Conservation (phyloP, 2,797 vertebrate genomes). For the Gephyroberyx darwinii region DNA sequence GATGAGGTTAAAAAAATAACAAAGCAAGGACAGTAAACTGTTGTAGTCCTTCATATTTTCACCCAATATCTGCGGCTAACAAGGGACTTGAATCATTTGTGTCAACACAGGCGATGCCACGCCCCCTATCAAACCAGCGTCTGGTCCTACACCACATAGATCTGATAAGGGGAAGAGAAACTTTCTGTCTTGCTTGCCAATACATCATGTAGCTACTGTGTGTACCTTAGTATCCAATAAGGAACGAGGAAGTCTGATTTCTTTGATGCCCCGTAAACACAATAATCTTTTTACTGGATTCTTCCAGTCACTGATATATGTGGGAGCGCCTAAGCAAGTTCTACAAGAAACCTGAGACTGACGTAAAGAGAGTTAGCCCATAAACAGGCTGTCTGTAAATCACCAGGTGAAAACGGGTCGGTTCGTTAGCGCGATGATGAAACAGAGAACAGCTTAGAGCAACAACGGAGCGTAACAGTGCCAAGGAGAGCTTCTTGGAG, state of each 20-base stretch:
- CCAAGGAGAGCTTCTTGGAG: conserved; percentile 36
- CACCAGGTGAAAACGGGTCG: conserved; percentile 19
- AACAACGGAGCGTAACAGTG: conserved; percentile 20
- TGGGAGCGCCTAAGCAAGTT: conserved; percentile 28
- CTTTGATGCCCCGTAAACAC: conserved; percentile 26
- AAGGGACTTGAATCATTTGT: too few species aligned
- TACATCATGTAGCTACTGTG: background rate
- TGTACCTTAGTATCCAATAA: background rate
- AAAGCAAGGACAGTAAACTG: too few species aligned
- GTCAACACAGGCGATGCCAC: too few species aligned
- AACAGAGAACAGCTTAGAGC: conserved; percentile 27
- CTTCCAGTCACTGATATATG: background rate
- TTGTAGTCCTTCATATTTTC: too few species aligned
- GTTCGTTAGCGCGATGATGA: conserved; percentile 38
- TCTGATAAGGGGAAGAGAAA: background rate
- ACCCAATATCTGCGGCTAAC: too few species aligned
- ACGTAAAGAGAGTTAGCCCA: conserved; percentile 23
- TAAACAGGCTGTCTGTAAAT: conserved; percentile 46
- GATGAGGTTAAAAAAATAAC: too few species aligned
- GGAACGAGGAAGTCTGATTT: background rate
- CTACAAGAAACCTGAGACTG: conserved; percentile 24
- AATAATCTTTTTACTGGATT: background rate
- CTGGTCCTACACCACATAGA: too few species aligned
- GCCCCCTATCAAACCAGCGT: too few species aligned
- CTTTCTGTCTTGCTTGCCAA: background rate